These are phyloP conservation scores for Eupithecia vulgata DNA, from an alignment of 2,888 invertebrate genomes.

Conservation along the genomic window DNA sequence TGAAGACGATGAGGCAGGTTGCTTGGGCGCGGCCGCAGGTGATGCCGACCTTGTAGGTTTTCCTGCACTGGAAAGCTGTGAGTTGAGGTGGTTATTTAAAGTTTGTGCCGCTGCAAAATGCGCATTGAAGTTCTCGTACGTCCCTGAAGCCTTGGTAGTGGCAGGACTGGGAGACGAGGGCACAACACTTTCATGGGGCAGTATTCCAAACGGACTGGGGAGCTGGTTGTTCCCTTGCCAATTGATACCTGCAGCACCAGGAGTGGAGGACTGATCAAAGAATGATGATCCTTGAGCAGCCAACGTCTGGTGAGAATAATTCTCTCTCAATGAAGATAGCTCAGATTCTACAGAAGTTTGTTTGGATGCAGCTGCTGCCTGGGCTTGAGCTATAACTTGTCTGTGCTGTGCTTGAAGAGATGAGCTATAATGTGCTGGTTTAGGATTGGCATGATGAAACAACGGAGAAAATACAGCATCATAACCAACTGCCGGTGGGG, in stretches of 20 bases:
- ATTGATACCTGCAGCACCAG: conserved; percentile 80
- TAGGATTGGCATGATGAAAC: conserved; percentile 91
- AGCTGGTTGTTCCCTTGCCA: conserved; percentile 90
- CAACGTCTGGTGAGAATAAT: conserved; percentile 84
- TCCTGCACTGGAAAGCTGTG: conserved; percentile 84
- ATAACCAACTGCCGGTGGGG: conserved; percentile 90
- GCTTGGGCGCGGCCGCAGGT: conserved; percentile 80
- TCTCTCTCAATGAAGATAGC: conserved; percentile 83
- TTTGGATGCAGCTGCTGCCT: conserved; percentile 83
- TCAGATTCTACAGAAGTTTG: conserved; percentile 84
- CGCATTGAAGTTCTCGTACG: conserved; percentile 88
- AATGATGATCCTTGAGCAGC: conserved; percentile 85
- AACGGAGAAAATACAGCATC: conserved; percentile 92
- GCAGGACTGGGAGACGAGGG: conserved; percentile 85
- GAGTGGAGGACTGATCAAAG: conserved; percentile 86
- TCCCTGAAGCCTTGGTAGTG: conserved; percentile 81
- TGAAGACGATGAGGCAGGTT: conserved; percentile 80
- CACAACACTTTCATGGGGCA: conserved; percentile 91
- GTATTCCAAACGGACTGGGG: conserved; percentile 90
- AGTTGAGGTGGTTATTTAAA: conserved; percentile 86
- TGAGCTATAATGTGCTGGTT: conserved; percentile 89
- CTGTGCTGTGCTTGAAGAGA: conserved; percentile 87
- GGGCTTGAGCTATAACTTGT: conserved; percentile 85
- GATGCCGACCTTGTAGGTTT: conserved; percentile 85
- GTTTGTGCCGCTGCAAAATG: conserved; percentile 88